phyloP scores from a whole-genome alignment of 2,113 vertebrate species.

The Pituophis catenifer region DNA sequence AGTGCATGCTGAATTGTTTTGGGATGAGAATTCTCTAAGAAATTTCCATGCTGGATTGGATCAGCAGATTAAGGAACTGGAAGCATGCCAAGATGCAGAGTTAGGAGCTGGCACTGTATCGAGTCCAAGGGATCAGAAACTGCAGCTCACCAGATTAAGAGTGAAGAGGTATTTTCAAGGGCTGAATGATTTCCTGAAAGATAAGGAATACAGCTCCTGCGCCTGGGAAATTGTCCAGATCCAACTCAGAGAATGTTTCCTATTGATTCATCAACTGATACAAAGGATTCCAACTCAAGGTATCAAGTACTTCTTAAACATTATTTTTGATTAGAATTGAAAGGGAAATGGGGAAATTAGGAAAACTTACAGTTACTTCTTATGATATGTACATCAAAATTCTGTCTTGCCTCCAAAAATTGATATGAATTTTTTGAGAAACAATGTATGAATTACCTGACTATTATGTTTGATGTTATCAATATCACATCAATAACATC shows the following conservation, averaged over 20 bases:
- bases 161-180: conserved; percentile 40
- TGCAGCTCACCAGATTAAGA: conserved; percentile 1
- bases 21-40: conserved; percentile 16
- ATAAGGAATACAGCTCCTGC: not conserved
- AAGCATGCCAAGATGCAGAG: not conserved
- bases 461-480: too few relatives aligned
- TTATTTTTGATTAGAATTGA: too few relatives aligned
- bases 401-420: too few relatives aligned
- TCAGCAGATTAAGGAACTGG: conserved; percentile 33
- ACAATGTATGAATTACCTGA: too few relatives aligned
- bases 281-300: too few relatives aligned
- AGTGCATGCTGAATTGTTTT: not conserved
- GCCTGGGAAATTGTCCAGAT: conserved; percentile 25
- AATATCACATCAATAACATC: too few relatives aligned
- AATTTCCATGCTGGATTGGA: conserved; percentile 38
- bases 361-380: too few relatives aligned
- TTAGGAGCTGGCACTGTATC: not conserved
- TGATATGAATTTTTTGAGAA: too few relatives aligned
- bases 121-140: not conserved
- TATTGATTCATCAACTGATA: too few relatives aligned
- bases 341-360: too few relatives aligned
- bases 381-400: too few relatives aligned
- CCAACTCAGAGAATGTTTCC: conserved; percentile 30
- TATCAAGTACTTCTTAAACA: too few relatives aligned
- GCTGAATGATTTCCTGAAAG: conserved; percentile 19